A percentile compares a stretch with the other conserved stretches of the same genome.
Evolutionary conservation across 2,888 invertebrate species (phyloP).

Genomic region (Rhorus exstirpatorius): DNA sequence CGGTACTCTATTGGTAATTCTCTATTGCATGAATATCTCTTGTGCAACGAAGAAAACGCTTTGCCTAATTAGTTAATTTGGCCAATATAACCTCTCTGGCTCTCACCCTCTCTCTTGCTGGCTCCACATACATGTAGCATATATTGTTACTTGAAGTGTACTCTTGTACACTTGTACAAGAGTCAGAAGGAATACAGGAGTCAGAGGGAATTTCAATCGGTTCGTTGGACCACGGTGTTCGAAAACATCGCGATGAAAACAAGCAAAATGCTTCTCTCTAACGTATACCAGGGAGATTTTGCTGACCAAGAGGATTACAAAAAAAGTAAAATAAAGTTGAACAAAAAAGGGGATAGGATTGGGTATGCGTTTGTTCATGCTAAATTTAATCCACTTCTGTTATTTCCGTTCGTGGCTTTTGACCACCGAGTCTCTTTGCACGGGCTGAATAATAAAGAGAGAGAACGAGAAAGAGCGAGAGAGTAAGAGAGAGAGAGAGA

Average conservation of each 20-base stretch:
- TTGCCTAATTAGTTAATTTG: too few relatives aligned
- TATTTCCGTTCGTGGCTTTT: constrained; percentile 23
- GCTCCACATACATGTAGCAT: background rate
- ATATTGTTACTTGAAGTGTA: too few relatives aligned
- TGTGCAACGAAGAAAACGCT: too few relatives aligned
- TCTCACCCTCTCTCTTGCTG: background rate
- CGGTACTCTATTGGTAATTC: background rate
- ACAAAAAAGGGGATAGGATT: constrained; percentile 7
- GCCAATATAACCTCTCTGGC: too few relatives aligned
- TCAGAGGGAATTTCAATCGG: constrained; percentile 17
- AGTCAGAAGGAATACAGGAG: constrained; percentile 9
- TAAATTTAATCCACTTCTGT: constrained; percentile 27
- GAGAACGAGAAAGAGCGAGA: background rate
- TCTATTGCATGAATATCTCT: background rate
- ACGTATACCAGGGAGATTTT: constrained; percentile 15
- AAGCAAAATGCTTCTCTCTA: constrained; percentile 9
- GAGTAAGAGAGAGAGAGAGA: background rate
- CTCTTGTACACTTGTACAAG: background rate
- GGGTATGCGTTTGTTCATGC: constrained; percentile 12
- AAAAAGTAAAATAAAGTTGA: constrained; percentile 7
- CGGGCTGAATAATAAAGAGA: constrained; percentile 3
- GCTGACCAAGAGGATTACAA: background rate
- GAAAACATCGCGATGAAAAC: constrained; percentile 28
- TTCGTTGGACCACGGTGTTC: constrained; percentile 23
- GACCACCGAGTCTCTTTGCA: background rate